A percentile compares a stretch with the other conserved stretches of the same genome.
Evolutionary conservation across 2,888 invertebrate species (phyloP).

Genomic region (Acanthoscelides obtectus): DNA sequence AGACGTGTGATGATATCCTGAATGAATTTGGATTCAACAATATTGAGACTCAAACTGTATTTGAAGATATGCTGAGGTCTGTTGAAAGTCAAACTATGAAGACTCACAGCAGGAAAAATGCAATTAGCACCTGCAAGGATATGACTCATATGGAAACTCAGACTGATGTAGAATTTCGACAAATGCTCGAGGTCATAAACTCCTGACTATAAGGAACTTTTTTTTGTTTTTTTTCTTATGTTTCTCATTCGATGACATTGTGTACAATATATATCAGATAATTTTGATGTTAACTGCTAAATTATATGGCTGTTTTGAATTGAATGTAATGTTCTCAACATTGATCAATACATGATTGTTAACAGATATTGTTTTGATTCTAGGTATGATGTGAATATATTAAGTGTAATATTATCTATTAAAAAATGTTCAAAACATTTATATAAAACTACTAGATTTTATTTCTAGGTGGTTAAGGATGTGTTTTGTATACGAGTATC

Average conservation of each 20-base stretch:
- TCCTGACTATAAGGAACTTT: slow-evolving; percentile 40
- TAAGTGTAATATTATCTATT: too few species aligned
- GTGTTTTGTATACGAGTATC: too few species aligned
- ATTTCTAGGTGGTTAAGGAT: too few species aligned
- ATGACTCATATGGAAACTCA: slow-evolving; percentile 53
- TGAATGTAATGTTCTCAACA: neutral
- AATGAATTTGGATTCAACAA: slow-evolving; percentile 55
- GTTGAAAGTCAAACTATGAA: slow-evolving; percentile 57
- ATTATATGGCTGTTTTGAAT: neutral
- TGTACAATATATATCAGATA: neutral
- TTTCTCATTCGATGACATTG: neutral
- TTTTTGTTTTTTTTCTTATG: slow-evolving; percentile 12
- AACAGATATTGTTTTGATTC: too few species aligned
- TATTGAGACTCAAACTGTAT: slow-evolving; percentile 61
- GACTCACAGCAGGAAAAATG: slow-evolving; percentile 30
- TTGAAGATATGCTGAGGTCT: slow-evolving; percentile 53
- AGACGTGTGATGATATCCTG: slow-evolving; percentile 51
- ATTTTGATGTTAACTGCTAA: neutral
- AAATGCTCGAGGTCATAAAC: slow-evolving; percentile 44
- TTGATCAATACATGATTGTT: neutral
- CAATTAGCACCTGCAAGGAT: slow-evolving; percentile 31
- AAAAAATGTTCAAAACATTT: too few species aligned
- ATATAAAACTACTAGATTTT: too few species aligned
- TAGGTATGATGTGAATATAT: too few species aligned
- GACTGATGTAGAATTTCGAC: slow-evolving; percentile 48